Base-by-base conservation (phyloP, 2,888 invertebrate species). In the Amorpha juglandis region DNA sequence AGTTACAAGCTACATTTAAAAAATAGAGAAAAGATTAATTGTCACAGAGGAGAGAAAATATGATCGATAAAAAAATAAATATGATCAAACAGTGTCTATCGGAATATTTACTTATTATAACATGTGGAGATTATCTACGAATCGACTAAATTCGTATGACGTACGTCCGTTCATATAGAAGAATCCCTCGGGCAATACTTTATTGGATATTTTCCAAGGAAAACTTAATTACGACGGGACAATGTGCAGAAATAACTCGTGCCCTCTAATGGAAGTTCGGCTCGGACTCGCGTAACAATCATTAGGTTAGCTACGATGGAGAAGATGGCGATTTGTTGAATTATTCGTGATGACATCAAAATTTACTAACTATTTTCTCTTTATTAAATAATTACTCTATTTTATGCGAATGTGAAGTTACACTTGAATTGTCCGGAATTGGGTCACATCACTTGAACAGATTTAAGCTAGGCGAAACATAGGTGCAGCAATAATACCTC, bases 201-300 rank as follows among this genome's bases (percentile, higher is more conserved):
- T 84, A 84, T 87, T 89, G 87, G 88, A 83, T 78, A 79, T 78
- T 80, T 79, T 86, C 88, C 86, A 89, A 86, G 72, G 80, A 80
- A 85, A 89, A 86, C 83, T 84, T 83, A 83, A 87, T 89, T 85
- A 86, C 82, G 78, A 77, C 72, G 75, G 79, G 79, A 80, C 80
- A 83, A 83, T 84, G 81, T 77, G 71, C 69, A 76, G 78, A 81
- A 78, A 80, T 78, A 79, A 74, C 71, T 66, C 63, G 52, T 67
- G 70, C 74, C 74, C 73, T 76, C 70, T 81, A 79, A 81, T 78
- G 77, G 74, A 76, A 78, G 72, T 80, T 78, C 64, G 69, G 70
- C 71, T 77, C 70, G 72, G 77, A 75, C 71, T 75, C 71, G 63
- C 62, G 65, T 73, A 38, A 72, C 35, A 38, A 19, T 58, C 58